Evolutionary conservation across 2,113 vertebrate genomes (phyloP), one percentile per base, ranked within the genome.

Genomic region (Gambusia affinis): DNA sequence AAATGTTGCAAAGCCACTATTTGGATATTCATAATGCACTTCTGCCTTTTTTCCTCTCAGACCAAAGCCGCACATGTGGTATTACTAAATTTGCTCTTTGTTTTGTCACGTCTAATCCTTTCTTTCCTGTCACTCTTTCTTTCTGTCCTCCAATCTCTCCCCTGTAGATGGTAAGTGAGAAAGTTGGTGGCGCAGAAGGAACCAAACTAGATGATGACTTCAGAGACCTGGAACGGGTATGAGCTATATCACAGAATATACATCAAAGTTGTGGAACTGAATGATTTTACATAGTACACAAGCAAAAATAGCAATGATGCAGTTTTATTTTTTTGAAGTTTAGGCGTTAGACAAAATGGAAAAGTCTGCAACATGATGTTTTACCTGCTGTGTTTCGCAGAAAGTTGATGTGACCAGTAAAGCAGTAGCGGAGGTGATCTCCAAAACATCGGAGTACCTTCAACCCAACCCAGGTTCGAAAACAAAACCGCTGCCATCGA

Each of bases 401-500:
- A 99, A 99, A 92, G 98, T 99, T 91, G 98, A 99, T 69, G 92
- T 99, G 79, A 99, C 98, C 85, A 98, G 95, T 93, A 99, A 98
- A 93, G 97, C 98, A 0, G 98, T 99, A 44, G 87, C 95, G 22
- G 98, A 99, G 83, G 95, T 99, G 0, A 93, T 99, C 90, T 96
- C 97, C 83, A 97, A 98, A 90, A 99, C 98, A 33, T 98, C 96
- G 0, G 98, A 99, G 87, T 99, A 99, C 92, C 95, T 99, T 73
- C 98, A 99, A 81, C 98, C 98, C 3, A 99, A 99, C 91, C 98
- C 98, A 84, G 98, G 98, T 99, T 88, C 92, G 91, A 35, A n/a
- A 24, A 70, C 19, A 17, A 22, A n/a, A 2, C 42, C 1, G 54
- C 31, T 71, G 28, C 60, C 8, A 19, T 30, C 3, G 3, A 1